These are phyloP conservation scores for Corythornis leucogaster DNA, from an alignment of 2,797 vertebrate genomes.

Conservation along the genomic window DNA sequence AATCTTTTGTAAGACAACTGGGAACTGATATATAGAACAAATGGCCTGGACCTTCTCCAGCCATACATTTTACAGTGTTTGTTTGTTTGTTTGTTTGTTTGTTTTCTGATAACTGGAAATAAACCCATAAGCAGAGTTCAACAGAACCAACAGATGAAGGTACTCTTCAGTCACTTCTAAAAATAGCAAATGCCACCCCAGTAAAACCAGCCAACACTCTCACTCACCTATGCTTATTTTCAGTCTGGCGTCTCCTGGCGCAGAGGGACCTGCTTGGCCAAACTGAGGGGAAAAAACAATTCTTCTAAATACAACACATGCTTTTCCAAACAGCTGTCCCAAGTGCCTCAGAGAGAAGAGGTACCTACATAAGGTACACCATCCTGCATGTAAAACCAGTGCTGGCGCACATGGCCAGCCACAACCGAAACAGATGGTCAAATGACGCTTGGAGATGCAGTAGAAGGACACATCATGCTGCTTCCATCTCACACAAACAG, in stretches of 20 bases:
- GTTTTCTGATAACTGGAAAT: not conserved
- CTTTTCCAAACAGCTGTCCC: not conserved
- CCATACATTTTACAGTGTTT: not conserved
- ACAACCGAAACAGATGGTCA: rapidly evolving
- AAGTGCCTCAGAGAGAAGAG: not conserved
- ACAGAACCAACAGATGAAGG: not conserved
- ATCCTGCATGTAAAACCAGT: not conserved
- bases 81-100: no score
- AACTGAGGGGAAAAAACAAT: not conserved
- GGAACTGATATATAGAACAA: not conserved
- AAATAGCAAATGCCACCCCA: not conserved
- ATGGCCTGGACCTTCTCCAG: not conserved
- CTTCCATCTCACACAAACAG: not conserved
- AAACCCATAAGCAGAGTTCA: not conserved
- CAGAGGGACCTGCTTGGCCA: not conserved
- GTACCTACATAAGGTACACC: not conserved
- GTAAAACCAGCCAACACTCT: not conserved
- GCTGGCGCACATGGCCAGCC: not conserved
- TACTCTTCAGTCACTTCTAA: not conserved
- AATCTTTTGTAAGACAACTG: not conserved
- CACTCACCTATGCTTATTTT: not conserved
- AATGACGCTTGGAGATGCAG: not conserved
- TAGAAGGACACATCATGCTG: rapidly evolving
- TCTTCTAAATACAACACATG: not conserved
- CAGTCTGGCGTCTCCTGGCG: not conserved